These are phyloP conservation scores for Pseudomyrmex flavicornis DNA, from an alignment of 1,140 invertebrate species.

Conservation along the genomic window DNA sequence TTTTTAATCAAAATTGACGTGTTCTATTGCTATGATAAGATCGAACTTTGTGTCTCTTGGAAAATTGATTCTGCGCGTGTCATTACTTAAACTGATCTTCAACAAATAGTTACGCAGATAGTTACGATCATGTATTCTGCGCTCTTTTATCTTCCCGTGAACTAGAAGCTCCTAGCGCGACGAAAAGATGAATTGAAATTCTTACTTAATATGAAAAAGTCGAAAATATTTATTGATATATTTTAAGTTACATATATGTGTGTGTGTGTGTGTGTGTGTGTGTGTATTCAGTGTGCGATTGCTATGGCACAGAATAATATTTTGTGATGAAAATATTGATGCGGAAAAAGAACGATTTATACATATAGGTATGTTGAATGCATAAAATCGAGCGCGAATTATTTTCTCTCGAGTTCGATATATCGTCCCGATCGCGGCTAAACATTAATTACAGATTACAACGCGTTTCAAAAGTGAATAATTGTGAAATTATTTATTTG, in stretches of 20 bases:
- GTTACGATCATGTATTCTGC: conserved; percentile 23
- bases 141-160: background rate
- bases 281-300: background rate
- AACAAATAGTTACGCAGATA: conserved; percentile 28
- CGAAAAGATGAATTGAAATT: conserved; percentile 18
- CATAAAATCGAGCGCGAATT: background rate
- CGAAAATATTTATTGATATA: conserved; percentile 9
- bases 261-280: no score
- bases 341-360: conserved; percentile 27
- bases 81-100: conserved; percentile 11
- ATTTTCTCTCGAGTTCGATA: conserved; percentile 8
- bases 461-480: conserved; percentile 16
- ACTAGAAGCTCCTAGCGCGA: conserved; percentile 3
- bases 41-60: background rate
- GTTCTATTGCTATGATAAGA: conserved; percentile 13
- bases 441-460: conserved; percentile 31
- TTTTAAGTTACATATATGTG: conserved; percentile 15
- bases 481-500: conserved; percentile 47
- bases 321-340: conserved; percentile 29
- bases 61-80: conserved; percentile 32
- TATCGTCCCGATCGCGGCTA: background rate
- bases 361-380: background rate
- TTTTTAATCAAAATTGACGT: background rate
- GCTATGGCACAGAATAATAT: background rate
- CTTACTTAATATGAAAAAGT: conserved; percentile 12